Base-by-base conservation (phyloP, 2,888 invertebrate genomes). In the Nomada flava region DNA sequence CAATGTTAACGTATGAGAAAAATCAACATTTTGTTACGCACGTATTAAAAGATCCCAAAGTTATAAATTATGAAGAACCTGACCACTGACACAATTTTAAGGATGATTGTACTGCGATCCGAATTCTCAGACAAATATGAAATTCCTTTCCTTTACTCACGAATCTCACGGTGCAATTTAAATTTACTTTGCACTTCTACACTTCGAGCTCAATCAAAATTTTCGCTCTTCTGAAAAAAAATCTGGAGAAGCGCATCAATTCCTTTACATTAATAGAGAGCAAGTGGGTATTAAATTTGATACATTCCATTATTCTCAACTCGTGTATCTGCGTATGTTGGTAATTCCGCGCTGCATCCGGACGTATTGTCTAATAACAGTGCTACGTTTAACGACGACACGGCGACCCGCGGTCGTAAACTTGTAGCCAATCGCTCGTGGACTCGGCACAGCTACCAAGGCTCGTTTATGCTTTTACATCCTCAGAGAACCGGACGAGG, bases 401-500 rank as follows among this genome's bases (percentile, higher is more conserved):
- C 72, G 69, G 59, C 69, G 70, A 68, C 62, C 68, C 55, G 55
- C 59, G 78, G 65, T 85, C 85, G 86, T 86, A 86, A 87, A 86
- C 71, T 83, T 63, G 76, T 75, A 77, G 78, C 80, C 85, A 76
- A 86, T 86, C 86, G 75, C 69, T 75, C 64, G 59, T 67, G 76
- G 82, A 85, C 74, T 79, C 85, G 42, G 13, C 15, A 29, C n/a
- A 74, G 80, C 81, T 79, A 81, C 83, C 86, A 79, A 73, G 79
- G 60, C 79, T 72, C 82, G 78, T 81, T 86, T 83, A 84, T 85
- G 82, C 86, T 44, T 87, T 75, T 83, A 85, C 85, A 83, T 88
- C 78, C 88, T 67, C 73, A 42, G 69, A 70, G 82, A 76, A 85
- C 87, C 87, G 87, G 87, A 87, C 83, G 88, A 87, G 87, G 87